Conservation (phyloP, 2,888 invertebrate species). For the Microplitis deprimator region DNA sequence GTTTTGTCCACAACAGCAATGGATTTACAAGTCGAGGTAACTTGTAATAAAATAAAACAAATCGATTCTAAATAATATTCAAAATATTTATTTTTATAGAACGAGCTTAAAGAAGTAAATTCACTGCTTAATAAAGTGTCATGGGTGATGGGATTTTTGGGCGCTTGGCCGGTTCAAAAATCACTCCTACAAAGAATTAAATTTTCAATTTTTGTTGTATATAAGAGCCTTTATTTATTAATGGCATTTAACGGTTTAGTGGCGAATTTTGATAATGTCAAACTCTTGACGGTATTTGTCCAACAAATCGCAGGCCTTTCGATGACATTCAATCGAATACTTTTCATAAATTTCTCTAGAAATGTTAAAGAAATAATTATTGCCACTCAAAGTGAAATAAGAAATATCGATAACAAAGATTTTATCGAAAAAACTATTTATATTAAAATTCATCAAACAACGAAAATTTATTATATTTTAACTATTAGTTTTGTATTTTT, state of each 20-base stretch:
- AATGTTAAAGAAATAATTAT: neutral
- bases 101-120: neutral
- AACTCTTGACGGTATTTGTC: neutral
- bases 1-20: too few species aligned
- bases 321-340: neutral
- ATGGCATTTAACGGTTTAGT: neutral
- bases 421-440: neutral
- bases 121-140: neutral
- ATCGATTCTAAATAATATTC: too few species aligned
- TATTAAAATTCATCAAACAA: neutral
- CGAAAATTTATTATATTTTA: neutral
- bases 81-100: neutral
- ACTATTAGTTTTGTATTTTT: neutral
- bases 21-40: neutral
- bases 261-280: neutral
- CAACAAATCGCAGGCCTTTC: neutral
- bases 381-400: neutral
- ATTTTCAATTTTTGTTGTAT: neutral
- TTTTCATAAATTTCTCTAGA: neutral
- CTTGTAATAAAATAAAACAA: too few species aligned
- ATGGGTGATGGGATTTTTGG: neutral
- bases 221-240: neutral
- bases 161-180: neutral
- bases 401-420: neutral
- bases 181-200: neutral